These are phyloP conservation scores for Alcedo atthis DNA, from an alignment of 2,797 vertebrate species.

Conservation along the genomic window DNA sequence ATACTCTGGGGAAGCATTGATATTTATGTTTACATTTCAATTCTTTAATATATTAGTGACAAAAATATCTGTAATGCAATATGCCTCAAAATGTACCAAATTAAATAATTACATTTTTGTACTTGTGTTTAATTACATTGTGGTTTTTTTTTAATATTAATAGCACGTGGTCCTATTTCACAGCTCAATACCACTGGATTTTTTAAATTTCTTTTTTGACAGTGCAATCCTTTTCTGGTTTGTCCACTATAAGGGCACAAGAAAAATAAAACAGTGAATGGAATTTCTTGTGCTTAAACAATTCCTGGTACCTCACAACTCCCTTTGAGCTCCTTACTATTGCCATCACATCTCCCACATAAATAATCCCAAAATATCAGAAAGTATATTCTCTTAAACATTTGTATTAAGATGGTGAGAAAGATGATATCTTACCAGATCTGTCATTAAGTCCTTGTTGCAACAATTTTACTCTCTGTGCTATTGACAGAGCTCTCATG, in stretches of 20 bases:
- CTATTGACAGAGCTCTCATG: slow-evolving; percentile 90
- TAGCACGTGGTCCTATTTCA: neutral
- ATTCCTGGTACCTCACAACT: neutral
- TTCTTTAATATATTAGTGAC: neutral
- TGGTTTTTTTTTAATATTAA: neutral
- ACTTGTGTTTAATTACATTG: neutral
- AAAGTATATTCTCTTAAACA: neutral
- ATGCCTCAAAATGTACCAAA: neutral
- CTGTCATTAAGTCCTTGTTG: slow-evolving; percentile 91
- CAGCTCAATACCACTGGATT: neutral
- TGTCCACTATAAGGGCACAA: neutral
- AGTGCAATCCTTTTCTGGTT: neutral
- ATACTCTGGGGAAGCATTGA: neutral
- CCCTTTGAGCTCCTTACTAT: neutral
- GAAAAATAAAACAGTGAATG: neutral
- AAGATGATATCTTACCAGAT: slow-evolving; percentile 82
- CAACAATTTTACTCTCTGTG: slow-evolving; percentile 92
- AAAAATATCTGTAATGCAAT: neutral
- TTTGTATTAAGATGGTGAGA: neutral
- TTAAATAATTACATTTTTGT: neutral
- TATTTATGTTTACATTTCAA: neutral
- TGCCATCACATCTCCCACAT: neutral
- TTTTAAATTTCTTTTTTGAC: neutral
- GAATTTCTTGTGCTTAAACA: neutral
- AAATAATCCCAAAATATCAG: neutral